Evolutionary conservation across 2,888 invertebrate species (phyloP).

Genomic region (Epistrophe grossulariae): DNA sequence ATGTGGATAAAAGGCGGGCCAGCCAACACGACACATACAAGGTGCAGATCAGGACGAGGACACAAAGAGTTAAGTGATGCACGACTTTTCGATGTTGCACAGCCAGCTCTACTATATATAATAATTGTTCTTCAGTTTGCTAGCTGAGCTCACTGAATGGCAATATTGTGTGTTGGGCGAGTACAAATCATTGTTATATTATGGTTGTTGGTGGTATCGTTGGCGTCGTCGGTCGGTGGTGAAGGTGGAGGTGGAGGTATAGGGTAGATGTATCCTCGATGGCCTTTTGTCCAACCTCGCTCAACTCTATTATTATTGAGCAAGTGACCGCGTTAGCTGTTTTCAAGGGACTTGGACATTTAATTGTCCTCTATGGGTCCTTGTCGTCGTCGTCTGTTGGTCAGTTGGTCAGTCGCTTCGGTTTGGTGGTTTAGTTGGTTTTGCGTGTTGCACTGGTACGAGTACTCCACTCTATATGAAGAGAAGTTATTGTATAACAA

Average conservation of each 20-base stretch:
- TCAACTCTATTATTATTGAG: slow-evolving; percentile 47
- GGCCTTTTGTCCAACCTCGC: slow-evolving; percentile 30
- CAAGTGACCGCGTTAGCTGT: slow-evolving; percentile 57
- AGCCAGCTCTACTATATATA: slow-evolving; percentile 6
- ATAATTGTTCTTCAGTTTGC: slow-evolving; percentile 23
- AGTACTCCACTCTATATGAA: too few species aligned
- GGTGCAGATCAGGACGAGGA: slow-evolving; percentile 16
- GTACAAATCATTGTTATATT: slow-evolving; percentile 73
- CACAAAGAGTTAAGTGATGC: slow-evolving; percentile 71
- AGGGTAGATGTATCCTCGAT: neutral
- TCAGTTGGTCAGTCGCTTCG: slow-evolving; percentile 44
- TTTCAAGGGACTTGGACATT: slow-evolving; percentile 68
- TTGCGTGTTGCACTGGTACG: slow-evolving; percentile 12
- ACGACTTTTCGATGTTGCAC: slow-evolving; percentile 70
- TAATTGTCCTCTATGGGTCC: slow-evolving; percentile 65
- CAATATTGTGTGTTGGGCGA: slow-evolving; percentile 71
- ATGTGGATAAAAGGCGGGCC: slow-evolving; percentile 59
- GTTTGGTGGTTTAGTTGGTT: slow-evolving; percentile 24
- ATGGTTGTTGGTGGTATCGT: slow-evolving; percentile 34
- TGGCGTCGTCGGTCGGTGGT: neutral
- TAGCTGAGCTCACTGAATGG: slow-evolving; percentile 51
- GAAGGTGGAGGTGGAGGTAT: neutral
- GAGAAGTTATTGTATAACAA: slow-evolving; percentile 65
- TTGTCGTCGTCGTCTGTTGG: slow-evolving; percentile 35
- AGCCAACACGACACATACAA: slow-evolving; percentile 29